These are phyloP conservation scores for Mythimna pallens DNA, from an alignment of 2,888 invertebrate genomes.

Conservation along the genomic window DNA sequence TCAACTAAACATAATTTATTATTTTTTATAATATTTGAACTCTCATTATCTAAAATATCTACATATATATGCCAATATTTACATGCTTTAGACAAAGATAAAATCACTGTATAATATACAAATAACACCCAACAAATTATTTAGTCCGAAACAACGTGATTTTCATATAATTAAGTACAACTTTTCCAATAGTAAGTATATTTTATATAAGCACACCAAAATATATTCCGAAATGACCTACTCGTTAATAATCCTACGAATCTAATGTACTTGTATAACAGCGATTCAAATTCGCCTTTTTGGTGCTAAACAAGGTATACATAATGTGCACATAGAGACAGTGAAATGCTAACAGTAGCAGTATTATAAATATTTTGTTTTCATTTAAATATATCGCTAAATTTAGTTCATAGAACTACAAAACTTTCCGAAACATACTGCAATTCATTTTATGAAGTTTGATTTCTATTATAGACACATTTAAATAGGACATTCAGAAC, in stretches of 20 bases:
- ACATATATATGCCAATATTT: constrained; percentile 87
- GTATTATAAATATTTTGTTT: constrained; percentile 54
- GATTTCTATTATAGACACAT: constrained; percentile 40
- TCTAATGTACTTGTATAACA: constrained; percentile 69
- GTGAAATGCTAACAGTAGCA: constrained; percentile 46
- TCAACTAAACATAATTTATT: constrained; percentile 90
- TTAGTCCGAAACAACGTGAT: constrained; percentile 80
- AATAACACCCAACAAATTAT: constrained; percentile 83
- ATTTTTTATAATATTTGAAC: constrained; percentile 89
- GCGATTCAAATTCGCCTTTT: constrained; percentile 56
- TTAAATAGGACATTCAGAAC: constrained; percentile 44
- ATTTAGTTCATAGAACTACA: constrained; percentile 39
- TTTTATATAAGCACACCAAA: constrained; percentile 75
- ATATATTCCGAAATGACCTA: constrained; percentile 76
- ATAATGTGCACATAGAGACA: constrained; percentile 47
- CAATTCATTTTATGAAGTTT: constrained; percentile 22
- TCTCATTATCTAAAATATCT: constrained; percentile 89
- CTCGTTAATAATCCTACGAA: constrained; percentile 67
- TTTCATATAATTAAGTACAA: constrained; percentile 83
- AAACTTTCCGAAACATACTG: constrained; percentile 45
- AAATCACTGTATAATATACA: constrained; percentile 86
- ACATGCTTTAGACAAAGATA: constrained; percentile 86
- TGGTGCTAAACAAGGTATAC: constrained; percentile 52
- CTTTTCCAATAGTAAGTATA: constrained; percentile 73
- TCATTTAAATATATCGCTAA: constrained; percentile 27